Evolutionary conservation across 2,888 invertebrate species (phyloP).

Genomic region (Ophion costatus): DNA sequence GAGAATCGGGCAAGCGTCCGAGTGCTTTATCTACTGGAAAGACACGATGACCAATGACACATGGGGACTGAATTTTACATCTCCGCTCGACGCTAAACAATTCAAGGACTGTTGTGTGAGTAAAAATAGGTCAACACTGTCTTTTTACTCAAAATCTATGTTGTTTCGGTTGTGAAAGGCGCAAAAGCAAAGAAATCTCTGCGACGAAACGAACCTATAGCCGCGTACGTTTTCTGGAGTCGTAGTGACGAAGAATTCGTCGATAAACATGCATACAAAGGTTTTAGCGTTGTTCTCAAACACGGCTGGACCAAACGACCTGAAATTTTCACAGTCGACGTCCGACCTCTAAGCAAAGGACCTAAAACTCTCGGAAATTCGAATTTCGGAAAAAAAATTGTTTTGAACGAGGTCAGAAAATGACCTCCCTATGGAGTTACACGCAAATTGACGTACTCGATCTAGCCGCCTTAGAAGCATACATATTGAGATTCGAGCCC

Average conservation of each 20-base stretch:
- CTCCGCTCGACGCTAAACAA: constrained; percentile 98
- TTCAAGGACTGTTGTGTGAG: constrained; percentile 98
- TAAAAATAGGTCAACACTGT: constrained; percentile 79
- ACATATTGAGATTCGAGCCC: no score
- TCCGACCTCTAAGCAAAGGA: background rate
- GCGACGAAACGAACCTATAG: background rate
- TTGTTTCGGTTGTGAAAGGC: background rate
- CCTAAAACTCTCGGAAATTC: background rate
- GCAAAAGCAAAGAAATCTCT: background rate
- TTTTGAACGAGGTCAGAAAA: background rate
- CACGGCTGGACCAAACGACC: background rate
- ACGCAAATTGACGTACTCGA: background rate
- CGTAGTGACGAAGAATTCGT: background rate
- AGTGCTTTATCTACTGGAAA: constrained; percentile 99
- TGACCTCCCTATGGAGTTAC: background rate
- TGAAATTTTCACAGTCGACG: background rate
- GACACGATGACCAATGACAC: constrained; percentile 98
- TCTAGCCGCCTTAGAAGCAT: no score
- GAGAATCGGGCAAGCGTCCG: constrained; percentile 98
- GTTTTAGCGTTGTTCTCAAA: background rate
- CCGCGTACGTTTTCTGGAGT: background rate
- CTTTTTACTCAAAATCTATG: background rate
- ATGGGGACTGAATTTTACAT: constrained; percentile 99
- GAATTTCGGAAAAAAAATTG: background rate
- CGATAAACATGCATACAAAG: background rate